These are phyloP conservation scores for Cavia porcellus DNA, from an alignment of 2,113 vertebrate species.

Conservation along the genomic window DNA sequence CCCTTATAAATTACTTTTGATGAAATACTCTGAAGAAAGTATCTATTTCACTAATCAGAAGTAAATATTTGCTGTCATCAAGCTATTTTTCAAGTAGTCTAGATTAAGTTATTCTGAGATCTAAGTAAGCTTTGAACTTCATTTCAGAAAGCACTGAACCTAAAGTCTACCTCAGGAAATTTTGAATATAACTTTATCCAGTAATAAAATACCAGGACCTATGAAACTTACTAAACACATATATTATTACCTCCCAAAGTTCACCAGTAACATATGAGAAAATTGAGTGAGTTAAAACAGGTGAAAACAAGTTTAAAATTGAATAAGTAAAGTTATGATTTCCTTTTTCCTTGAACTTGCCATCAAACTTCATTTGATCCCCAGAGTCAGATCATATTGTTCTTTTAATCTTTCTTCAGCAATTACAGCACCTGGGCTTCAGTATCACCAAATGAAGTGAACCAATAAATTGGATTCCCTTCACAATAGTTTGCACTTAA, in stretches of 20 bases:
- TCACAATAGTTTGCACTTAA: slow-evolving; percentile 60
- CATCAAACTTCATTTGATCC: slow-evolving; percentile 57
- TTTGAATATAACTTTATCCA: background rate
- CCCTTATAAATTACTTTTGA: slow-evolving; percentile 63
- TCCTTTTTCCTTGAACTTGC: background rate
- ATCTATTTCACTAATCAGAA: slow-evolving; percentile 61
- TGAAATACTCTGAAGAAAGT: slow-evolving; percentile 64
- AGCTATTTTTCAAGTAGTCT: background rate
- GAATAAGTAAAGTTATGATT: background rate
- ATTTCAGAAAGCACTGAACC: slow-evolving; percentile 68
- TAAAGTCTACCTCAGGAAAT: background rate
- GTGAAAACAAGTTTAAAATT: slow-evolving; percentile 28
- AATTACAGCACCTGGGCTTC: slow-evolving; percentile 56
- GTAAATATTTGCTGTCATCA: slow-evolving; percentile 58
- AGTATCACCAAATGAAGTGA: slow-evolving; percentile 72
- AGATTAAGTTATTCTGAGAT: slow-evolving; percentile 48
- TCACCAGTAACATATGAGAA: background rate
- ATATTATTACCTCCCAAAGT: background rate
- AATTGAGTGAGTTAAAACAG: slow-evolving; percentile 3
- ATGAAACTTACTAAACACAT: background rate
- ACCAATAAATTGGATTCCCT: slow-evolving; percentile 78
- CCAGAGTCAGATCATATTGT: slow-evolving; percentile 45
- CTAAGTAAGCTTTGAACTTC: background rate
- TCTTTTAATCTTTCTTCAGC: slow-evolving; percentile 68
- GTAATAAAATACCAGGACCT: background rate